Evolutionary conservation across 2,888 invertebrate species (phyloP).

Genomic region (Andrena camellia): DNA sequence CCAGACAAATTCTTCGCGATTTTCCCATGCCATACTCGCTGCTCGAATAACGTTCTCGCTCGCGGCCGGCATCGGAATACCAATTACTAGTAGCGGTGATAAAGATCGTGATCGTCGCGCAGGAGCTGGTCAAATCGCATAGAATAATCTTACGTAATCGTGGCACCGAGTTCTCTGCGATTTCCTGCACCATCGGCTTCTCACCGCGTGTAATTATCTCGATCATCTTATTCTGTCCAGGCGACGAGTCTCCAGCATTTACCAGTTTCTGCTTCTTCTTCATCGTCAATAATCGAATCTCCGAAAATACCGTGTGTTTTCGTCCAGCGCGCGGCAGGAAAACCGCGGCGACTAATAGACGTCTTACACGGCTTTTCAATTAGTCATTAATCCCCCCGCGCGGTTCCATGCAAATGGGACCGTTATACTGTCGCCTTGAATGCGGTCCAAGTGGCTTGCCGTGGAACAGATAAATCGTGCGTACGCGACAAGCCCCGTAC

Average conservation of each 20-base stretch:
- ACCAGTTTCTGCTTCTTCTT: not conserved
- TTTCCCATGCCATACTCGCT: conserved; percentile 70
- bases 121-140: conserved; percentile 24
- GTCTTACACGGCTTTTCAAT: conserved; percentile 50
- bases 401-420: conserved; percentile 46
- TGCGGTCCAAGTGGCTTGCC: conserved; percentile 4
- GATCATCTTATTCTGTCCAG: not conserved
- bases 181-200: not conserved
- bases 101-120: conserved; percentile 65
- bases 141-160: not conserved
- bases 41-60: conserved; percentile 68
- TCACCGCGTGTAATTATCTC: not conserved
- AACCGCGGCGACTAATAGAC: not conserved
- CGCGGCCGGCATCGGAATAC: conserved; percentile 61
- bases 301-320: conserved; percentile 14
- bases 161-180: not conserved
- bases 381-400: conserved; percentile 42
- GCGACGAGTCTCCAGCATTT: not conserved
- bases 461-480: conserved; percentile 10
- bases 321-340: not conserved
- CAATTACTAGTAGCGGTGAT: conserved; percentile 62
- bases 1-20: conserved; percentile 67
- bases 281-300: not conserved
- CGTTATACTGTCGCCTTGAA: conserved; percentile 45
- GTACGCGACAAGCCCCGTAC: not conserved